Percentiles rank a stretch among this genome's conserved stretches.
phyloP scores from a whole-genome alignment of 2,797 vertebrate genomes.

The Cygnus olor region DNA sequence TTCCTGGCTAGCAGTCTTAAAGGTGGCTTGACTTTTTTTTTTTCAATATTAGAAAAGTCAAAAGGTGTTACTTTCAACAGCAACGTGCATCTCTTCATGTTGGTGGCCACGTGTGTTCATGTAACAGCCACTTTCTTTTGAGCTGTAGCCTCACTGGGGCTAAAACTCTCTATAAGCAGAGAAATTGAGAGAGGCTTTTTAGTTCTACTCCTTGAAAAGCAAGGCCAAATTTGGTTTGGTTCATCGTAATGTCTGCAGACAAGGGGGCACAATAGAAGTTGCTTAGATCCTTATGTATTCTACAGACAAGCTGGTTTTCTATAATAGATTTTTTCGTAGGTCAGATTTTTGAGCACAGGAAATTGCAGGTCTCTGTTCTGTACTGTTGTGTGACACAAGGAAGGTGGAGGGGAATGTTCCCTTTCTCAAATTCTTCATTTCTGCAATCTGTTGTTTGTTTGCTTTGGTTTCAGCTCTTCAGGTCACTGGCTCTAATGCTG shows the following conservation, averaged over 20 bases:
- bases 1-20: neutral
- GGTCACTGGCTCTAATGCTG: neutral
- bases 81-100: neutral
- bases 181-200: neutral
- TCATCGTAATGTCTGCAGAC: neutral
- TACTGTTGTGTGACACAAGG: neutral
- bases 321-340: neutral
- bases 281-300: neutral
- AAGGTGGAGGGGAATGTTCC: neutral
- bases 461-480: neutral
- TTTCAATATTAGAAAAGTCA: neutral
- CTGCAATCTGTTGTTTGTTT: neutral
- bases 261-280: neutral
- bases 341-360: constrained; percentile 28
- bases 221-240: neutral
- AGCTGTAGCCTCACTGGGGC: neutral
- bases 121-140: neutral
- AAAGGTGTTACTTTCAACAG: neutral
- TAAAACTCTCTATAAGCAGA: neutral
- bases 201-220: neutral
- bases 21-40: neutral
- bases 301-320: neutral
- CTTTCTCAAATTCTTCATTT: neutral
- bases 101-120: neutral
- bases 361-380: neutral